phyloP scores from a whole-genome alignment of 2,113 vertebrate species.

The Pipa parva region DNA sequence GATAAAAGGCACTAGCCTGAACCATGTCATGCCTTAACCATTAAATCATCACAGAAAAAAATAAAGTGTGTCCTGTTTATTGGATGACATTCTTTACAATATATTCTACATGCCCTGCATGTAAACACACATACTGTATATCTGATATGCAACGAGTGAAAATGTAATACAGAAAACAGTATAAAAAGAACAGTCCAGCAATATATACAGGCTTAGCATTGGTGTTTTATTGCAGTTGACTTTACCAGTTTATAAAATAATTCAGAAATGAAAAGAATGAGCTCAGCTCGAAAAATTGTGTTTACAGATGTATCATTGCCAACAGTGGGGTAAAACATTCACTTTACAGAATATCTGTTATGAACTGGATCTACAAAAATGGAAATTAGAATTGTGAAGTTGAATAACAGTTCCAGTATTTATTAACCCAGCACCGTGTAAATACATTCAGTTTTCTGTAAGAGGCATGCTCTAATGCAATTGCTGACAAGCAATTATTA shows the following conservation, averaged over 20 bases:
- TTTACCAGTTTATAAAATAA: conserved; percentile 17
- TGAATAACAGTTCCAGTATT: background rate
- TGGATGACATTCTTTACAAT: too few relatives aligned
- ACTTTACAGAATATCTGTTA: background rate
- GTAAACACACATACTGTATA: too few relatives aligned
- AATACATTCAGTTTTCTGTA: background rate
- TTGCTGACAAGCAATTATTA: background rate
- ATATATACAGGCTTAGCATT: conserved; percentile 4
- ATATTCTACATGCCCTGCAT: too few relatives aligned
- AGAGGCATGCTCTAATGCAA: background rate
- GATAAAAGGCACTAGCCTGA: too few relatives aligned
- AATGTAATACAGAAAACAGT: background rate
- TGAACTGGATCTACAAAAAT: background rate
- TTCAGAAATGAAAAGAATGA: conserved; percentile 16
- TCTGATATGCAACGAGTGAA: too few relatives aligned
- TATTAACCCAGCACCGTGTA: background rate
- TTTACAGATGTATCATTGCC: conserved; percentile 29
- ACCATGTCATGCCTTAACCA: too few relatives aligned
- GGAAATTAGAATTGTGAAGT: conserved; percentile 1
- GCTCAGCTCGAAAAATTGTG: conserved; percentile 10
- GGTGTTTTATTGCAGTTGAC: conserved; percentile 29
- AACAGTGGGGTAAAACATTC: background rate
- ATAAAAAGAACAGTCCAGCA: background rate
- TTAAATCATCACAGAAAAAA: too few relatives aligned
- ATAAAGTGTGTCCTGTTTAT: too few relatives aligned